Evolutionary conservation across 2,888 invertebrate genomes (phyloP).

Genomic region (Cyaniris semiargus): DNA sequence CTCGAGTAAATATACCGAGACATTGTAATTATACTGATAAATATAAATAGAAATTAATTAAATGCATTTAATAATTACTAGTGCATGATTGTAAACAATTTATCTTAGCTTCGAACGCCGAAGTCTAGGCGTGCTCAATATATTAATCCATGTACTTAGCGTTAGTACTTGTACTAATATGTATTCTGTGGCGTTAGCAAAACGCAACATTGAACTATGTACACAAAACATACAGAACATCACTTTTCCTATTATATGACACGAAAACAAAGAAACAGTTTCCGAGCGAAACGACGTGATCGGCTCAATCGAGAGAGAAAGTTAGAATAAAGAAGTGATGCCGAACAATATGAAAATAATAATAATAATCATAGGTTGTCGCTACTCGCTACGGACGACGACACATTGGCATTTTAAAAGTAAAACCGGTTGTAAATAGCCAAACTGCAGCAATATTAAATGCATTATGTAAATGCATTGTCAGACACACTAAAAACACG

Average conservation of each 20-base stretch:
- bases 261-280: conserved; percentile 20
- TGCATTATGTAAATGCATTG: conserved; percentile 6
- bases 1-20: conserved; percentile 2
- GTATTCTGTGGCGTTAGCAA: too few relatives aligned
- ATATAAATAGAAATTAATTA: conserved; percentile 14
- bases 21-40: background rate
- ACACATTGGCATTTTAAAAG: background rate
- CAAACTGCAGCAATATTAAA: conserved; percentile 7
- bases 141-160: conserved; percentile 4
- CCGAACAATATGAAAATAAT: background rate
- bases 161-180: too few relatives aligned
- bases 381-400: background rate
- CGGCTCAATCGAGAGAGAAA: conserved; percentile 19
- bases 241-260: conserved; percentile 19
- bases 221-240: background rate
- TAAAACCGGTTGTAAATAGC: background rate
- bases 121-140: conserved; percentile 13
- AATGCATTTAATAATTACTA: background rate
- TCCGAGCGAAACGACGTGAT: conserved; percentile 14
- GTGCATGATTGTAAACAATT: conserved; percentile 20
- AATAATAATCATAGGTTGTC: background rate
- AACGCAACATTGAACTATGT: conserved; percentile 7
- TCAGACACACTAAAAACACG: background rate
- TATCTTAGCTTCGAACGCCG: conserved; percentile 17
- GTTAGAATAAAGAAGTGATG: conserved; percentile 3